phyloP scores from a whole-genome alignment of 2,113 vertebrate species.

The Argyrosomus japonicus region DNA sequence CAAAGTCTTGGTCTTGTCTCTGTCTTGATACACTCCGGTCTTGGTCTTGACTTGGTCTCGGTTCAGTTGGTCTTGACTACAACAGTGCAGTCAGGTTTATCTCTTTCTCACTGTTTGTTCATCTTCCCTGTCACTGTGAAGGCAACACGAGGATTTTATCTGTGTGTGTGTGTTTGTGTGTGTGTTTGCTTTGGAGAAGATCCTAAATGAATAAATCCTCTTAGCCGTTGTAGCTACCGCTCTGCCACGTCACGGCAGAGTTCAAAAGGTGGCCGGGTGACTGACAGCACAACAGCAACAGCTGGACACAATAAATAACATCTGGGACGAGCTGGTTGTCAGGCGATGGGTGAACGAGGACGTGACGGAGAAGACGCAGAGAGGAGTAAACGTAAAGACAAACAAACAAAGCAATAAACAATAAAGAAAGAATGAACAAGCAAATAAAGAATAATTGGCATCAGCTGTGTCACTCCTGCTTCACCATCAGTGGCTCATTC shows the following conservation, averaged over 20 bases:
- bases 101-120: background rate
- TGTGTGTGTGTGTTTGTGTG: background rate
- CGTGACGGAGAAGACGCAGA: background rate
- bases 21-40: too few species aligned
- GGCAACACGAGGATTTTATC: conserved; percentile 16
- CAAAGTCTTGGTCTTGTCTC: too few species aligned
- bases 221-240: conserved; percentile 27
- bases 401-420: background rate
- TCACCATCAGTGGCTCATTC: background rate
- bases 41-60: too few species aligned
- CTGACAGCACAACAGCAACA: conserved; percentile 4
- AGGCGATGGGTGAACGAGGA: conserved; percentile 3
- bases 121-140: background rate
- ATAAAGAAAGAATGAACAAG: background rate
- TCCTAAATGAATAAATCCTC: conserved; percentile 54
- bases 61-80: too few species aligned
- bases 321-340: conserved; percentile 38
- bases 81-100: too few species aligned
- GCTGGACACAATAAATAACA: conserved; percentile 57
- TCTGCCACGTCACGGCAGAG: conserved; percentile 33
- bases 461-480: background rate
- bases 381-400: background rate
- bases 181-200: conserved; percentile 46
- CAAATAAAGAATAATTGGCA: background rate
- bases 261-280: conserved; percentile 20